Evolutionary conservation across 2,797 vertebrate species (phyloP), one percentile per base, ranked within the genome.

Genomic region (Channa striata): DNA sequence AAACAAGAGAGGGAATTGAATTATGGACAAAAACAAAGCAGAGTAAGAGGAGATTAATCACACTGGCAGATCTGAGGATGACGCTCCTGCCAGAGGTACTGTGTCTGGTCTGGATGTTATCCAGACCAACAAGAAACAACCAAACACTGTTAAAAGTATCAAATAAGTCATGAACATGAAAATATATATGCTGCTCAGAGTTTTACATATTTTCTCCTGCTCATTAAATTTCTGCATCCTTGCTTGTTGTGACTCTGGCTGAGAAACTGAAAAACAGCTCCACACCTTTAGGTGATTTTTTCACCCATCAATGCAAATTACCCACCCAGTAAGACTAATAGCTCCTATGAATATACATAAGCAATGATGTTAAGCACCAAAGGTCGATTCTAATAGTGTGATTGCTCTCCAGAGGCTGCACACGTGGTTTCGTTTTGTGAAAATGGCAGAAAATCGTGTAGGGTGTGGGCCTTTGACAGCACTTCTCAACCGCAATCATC

Each of bases 1-100:
- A 85, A 88, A 80, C 80, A 82, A 74, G 68, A 72, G 49, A 43
- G 59, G 19, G 61, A 91, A 92, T 84, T 86, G 76, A 92, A 75
- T 91, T 91, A 87, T 44, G 49, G 71, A 59, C 68, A 81, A 70
- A 85, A 65, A 77, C 72, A 78, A 76, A 87, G 60, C 46, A 56
- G 73, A 75, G 34, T 71, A 73, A 47, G 81, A 88, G 68, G 56
- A 74, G 63, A 88, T 88, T 72, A 87, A 84, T 87, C 74, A 80
- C 56, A 51, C 25, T 12, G 66, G 54, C 68, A 79, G 80, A 85
- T 69, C 73, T 37, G 75, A 65, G 52, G 58, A 74, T 34, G 54
- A 65, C 16, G 51, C 16, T 68, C 47, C 59, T 1, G 11, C 50
- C 50, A 17, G 62, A 77, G 48, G 46, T 62, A 72, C n/a, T n/a